phyloP scores from a whole-genome alignment of 2,113 vertebrate genomes.

The Tachysurus vachellii region DNA sequence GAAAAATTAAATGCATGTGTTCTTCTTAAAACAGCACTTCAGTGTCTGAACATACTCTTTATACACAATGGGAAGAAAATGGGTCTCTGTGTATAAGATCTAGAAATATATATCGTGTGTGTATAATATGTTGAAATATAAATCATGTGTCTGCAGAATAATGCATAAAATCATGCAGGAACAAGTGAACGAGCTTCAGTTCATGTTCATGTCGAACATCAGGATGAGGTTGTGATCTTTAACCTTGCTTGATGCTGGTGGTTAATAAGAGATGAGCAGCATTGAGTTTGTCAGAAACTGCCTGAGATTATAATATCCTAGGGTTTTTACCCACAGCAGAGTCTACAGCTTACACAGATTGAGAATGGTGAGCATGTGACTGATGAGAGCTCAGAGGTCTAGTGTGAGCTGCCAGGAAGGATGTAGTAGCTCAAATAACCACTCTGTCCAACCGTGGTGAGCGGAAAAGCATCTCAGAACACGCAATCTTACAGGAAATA shows the following conservation, averaged over 20 bases:
- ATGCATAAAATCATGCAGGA: not conserved
- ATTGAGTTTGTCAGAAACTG: not conserved
- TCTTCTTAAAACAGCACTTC: slow-evolving; percentile 30
- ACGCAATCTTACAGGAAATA: too few relatives aligned
- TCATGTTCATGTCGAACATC: not conserved
- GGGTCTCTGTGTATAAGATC: too few relatives aligned
- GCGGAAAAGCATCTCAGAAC: not conserved
- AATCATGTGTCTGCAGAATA: not conserved
- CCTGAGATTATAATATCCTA: too few relatives aligned
- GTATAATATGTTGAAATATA: not conserved
- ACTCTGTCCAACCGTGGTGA: not conserved
- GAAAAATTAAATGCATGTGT: not conserved
- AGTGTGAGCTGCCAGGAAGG: not conserved
- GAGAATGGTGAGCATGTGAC: not conserved
- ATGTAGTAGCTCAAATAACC: not conserved
- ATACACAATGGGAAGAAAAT: not conserved
- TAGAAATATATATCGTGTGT: too few relatives aligned
- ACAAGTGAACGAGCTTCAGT: not conserved
- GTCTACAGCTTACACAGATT: not conserved
- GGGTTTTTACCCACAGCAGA: not conserved
- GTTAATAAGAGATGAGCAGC: not conserved
- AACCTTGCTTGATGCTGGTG: too few relatives aligned
- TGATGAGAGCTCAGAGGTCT: not conserved
- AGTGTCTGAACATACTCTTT: not conserved
- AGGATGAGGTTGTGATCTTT: not conserved